Evolutionary conservation across 2,888 invertebrate genomes (phyloP).

Genomic region (Lepas anatifera): DNA sequence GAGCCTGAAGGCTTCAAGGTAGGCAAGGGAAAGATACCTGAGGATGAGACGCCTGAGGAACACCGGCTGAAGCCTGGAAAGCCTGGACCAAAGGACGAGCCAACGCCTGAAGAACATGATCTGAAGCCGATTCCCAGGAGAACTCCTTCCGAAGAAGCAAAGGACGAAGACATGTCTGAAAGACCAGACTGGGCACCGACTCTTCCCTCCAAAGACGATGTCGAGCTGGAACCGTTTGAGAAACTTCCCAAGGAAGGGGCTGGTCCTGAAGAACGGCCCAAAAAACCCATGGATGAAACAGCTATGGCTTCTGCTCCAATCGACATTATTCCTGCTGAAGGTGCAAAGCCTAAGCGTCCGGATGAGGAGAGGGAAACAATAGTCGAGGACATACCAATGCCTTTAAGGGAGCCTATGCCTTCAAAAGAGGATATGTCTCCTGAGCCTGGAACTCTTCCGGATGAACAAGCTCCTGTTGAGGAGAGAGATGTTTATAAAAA

Average conservation of each 20-base stretch:
- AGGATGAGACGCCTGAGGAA: constrained; percentile 13
- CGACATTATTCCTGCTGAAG: too few species aligned
- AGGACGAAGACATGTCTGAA: constrained; percentile 13
- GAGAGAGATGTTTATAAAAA: background rate
- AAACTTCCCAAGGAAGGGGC: too few species aligned
- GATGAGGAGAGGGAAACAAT: too few species aligned
- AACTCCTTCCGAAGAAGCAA: background rate
- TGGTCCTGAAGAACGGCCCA: too few species aligned
- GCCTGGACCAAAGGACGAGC: constrained; percentile 15
- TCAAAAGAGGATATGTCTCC: background rate
- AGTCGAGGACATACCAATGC: too few species aligned
- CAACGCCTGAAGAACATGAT: constrained; percentile 14
- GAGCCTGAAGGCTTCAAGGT: constrained; percentile 13
- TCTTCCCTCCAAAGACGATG: too few species aligned
- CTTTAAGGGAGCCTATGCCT: constrained; percentile 1
- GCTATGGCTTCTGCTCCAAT: too few species aligned
- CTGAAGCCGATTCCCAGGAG: constrained; percentile 20
- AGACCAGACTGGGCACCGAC: too few species aligned
- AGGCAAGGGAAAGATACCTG: constrained; percentile 15
- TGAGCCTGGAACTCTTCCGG: background rate
- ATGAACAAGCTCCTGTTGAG: too few species aligned
- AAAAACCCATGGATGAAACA: too few species aligned
- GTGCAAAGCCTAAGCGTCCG: too few species aligned
- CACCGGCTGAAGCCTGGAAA: constrained; percentile 15
- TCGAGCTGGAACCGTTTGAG: too few species aligned